These are phyloP conservation scores for Drosophila crucigera DNA, from an alignment of 2,888 invertebrate species.

Conservation along the genomic window DNA sequence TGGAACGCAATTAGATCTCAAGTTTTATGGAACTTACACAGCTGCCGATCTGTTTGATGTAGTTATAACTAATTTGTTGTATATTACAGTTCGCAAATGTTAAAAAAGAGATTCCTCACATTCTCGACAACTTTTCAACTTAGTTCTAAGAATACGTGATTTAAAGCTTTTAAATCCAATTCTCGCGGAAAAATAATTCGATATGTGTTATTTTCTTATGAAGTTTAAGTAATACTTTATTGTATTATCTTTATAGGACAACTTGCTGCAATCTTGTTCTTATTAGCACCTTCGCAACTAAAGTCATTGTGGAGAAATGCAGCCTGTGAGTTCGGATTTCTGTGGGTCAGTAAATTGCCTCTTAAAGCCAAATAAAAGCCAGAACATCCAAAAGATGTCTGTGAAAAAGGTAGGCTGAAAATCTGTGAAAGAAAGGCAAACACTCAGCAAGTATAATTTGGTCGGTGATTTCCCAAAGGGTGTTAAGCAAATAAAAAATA, in stretches of 20 bases:
- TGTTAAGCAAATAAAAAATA: not conserved
- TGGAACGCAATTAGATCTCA: slow-evolving; percentile 57
- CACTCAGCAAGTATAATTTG: not conserved
- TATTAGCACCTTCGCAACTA: not conserved
- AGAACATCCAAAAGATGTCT: not conserved
- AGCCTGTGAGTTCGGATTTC: not conserved
- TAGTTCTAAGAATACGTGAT: not conserved
- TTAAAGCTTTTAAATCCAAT: not conserved
- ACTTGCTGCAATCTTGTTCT: not conserved
- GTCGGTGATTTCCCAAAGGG: not conserved
- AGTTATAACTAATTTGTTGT: slow-evolving; percentile 41
- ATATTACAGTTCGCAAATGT: slow-evolving; percentile 55
- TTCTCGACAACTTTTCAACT: slow-evolving; percentile 29
- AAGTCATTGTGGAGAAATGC: not conserved
- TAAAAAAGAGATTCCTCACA: slow-evolving; percentile 63
- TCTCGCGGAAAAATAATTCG: not conserved
- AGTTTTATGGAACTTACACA: slow-evolving; percentile 46
- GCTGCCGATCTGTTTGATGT: not conserved
- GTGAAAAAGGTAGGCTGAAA: not conserved
- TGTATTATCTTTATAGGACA: not conserved
- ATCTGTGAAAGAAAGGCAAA: not conserved
- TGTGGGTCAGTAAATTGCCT: slow-evolving; percentile 3
- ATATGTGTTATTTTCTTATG: slow-evolving; percentile 2
- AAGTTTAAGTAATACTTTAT: not conserved
- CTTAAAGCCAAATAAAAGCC: not conserved